Percentiles rank a stretch among this genome's conserved stretches.
Conservation (phyloP, 2,113 vertebrate genomes). For the Isichthys henryi region DNA sequence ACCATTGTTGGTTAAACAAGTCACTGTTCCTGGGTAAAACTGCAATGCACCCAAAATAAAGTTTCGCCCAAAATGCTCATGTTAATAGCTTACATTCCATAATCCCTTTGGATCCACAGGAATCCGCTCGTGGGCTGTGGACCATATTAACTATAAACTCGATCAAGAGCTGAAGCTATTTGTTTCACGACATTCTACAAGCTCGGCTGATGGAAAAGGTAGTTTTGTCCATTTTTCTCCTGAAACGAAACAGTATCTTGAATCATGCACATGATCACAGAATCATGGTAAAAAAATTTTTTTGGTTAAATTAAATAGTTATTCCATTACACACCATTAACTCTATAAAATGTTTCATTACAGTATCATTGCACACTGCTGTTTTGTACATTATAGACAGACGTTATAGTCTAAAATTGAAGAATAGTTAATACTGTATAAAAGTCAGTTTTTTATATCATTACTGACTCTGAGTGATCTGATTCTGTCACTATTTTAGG, state of each 20-base stretch:
- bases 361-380: background rate
- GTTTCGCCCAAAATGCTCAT: background rate
- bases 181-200: slow-evolving; percentile 89
- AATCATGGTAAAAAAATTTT: background rate
- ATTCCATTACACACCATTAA: background rate
- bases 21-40: background rate
- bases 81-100: background rate
- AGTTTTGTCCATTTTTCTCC: slow-evolving; percentile 35
- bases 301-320: background rate
- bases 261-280: no score
- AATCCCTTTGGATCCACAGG: slow-evolving; percentile 57
- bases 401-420: background rate
- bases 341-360: background rate
- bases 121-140: slow-evolving; percentile 94
- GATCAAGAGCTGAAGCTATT: slow-evolving; percentile 96
- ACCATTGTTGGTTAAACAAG: background rate
- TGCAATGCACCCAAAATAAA: background rate
- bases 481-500: slow-evolving; percentile 58
- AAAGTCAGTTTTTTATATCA: background rate
- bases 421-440: background rate
- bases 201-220: slow-evolving; percentile 92
- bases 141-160: slow-evolving; percentile 86
- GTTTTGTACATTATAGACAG: background rate
- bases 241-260: background rate
- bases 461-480: background rate